Evolutionary conservation across 2,888 invertebrate species (phyloP).

Genomic region (Coelopa pilipes): DNA sequence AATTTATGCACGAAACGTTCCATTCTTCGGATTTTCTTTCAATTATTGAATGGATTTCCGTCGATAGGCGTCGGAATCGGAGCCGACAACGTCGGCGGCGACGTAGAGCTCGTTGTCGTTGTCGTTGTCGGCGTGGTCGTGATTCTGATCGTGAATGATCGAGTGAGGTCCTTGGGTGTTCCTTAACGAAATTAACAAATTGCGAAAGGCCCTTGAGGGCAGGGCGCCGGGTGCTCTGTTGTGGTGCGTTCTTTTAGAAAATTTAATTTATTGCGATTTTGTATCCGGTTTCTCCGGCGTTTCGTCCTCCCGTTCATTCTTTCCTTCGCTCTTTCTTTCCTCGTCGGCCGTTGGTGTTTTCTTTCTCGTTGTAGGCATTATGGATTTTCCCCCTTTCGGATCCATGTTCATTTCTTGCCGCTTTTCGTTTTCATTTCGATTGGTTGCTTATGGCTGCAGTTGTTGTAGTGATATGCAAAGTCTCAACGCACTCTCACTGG

Average conservation of each 20-base stretch:
- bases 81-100: background rate
- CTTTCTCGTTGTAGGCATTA: background rate
- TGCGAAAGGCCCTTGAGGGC: slow-evolving; percentile 16
- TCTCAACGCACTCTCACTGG: slow-evolving; percentile 32
- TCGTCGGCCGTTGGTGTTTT: background rate
- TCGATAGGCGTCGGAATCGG: slow-evolving; percentile 13
- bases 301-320: slow-evolving; percentile 5
- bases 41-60: slow-evolving; percentile 47
- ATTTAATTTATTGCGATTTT: slow-evolving; percentile 57
- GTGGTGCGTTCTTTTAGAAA: slow-evolving; percentile 52
- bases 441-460: slow-evolving; percentile 43
- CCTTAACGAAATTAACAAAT: slow-evolving; percentile 31
- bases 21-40: slow-evolving; percentile 43
- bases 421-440: slow-evolving; percentile 44
- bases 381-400: background rate
- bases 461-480: slow-evolving; percentile 52
- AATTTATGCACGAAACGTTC: slow-evolving; percentile 55
- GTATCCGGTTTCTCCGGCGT: slow-evolving; percentile 38
- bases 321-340: slow-evolving; percentile 10
- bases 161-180: slow-evolving; percentile 13
- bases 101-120: background rate
- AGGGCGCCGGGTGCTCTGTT: background rate
- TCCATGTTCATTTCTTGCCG: slow-evolving; percentile 46
- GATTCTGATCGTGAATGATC: slow-evolving; percentile 9
- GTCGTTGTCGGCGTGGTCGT: background rate